Evolutionary conservation across 30 jellyfish, hydroid and myxozoan species (phyloP), one percentile per base, ranked within the genome.

Genomic region (Phacellophora camtschatica): DNA sequence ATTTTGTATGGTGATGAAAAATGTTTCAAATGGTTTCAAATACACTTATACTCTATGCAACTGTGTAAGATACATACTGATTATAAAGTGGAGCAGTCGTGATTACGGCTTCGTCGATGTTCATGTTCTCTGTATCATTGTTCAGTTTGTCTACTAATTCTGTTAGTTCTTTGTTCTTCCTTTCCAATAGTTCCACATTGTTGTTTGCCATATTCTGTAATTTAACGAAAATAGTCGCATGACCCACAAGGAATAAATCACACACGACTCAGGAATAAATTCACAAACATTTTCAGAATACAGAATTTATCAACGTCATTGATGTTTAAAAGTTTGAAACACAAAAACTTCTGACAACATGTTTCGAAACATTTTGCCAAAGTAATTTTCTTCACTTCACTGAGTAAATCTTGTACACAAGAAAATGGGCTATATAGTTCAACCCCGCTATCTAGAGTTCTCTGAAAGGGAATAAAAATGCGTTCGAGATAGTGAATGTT

Each of bases 1-100:
- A n/a, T n/a, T n/a, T n/a, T n/a, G n/a, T n/a, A n/a, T n/a, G n/a
- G n/a, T n/a, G n/a, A n/a, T n/a, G n/a, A n/a, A n/a, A n/a, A n/a
- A n/a, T n/a, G n/a, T n/a, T n/a, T n/a, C n/a, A n/a, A n/a, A n/a
- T n/a, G n/a, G n/a, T n/a, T n/a, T n/a, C n/a, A n/a, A n/a, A n/a
- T n/a, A n/a, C n/a, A n/a, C n/a, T 45, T 45, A 41, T 41, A 18
- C 16, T 41, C 22, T 43, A 43, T 12, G 58, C 11, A 45, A 45
- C 58, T 45, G 58, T 24, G 58, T 45, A 45, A 45, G 58, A 45
- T 23, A 69, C 98, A 70, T 55, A 92, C 98, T 92, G 98, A 73
- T 80, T 92, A 71, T 85, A 92, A 5, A 92, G 85, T 19, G 98
- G 98, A 12, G 98, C 96, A 3, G 95, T 92, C 5, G 98, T 92